A percentile compares a stretch with the other conserved stretches of the same genome.
phyloP scores from a whole-genome alignment of 2,797 vertebrate genomes.

The Cryptoblepharus egeriae region DNA sequence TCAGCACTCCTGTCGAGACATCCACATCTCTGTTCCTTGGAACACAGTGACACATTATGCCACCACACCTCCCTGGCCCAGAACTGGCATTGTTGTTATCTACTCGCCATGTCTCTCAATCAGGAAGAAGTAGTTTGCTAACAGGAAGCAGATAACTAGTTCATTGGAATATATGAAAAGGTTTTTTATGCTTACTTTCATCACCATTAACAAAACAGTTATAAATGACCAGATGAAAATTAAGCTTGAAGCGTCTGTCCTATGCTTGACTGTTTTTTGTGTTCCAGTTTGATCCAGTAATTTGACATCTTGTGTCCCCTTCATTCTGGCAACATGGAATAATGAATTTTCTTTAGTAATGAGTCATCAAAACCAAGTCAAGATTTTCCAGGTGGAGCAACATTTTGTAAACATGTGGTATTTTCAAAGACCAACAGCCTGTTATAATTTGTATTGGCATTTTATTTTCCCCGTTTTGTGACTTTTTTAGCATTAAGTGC shows the following conservation, averaged over 20 bases:
- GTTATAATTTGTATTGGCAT: slow-evolving; percentile 13
- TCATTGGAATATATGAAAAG: background rate
- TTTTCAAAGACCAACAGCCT: slow-evolving; percentile 18
- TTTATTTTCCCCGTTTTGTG: slow-evolving; percentile 10
- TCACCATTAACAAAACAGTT: background rate
- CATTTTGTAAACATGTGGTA: slow-evolving; percentile 26
- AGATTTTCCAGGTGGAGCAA: slow-evolving; percentile 35
- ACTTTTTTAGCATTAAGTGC: slow-evolving; percentile 20
- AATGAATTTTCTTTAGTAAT: slow-evolving; percentile 17
- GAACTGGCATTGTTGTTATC: background rate
- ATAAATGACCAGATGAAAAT: background rate
- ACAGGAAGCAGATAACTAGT: background rate
- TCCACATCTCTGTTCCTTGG: background rate
- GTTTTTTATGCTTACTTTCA: background rate
- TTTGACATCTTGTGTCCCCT: background rate
- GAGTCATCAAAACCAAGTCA: slow-evolving; percentile 35
- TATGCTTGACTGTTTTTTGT: background rate
- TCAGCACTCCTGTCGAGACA: background rate
- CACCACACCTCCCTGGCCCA: background rate
- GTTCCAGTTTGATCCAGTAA: background rate
- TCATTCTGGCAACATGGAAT: slow-evolving; percentile 2
- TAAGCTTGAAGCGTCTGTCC: background rate
- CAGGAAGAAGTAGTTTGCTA: background rate
- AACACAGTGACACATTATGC: background rate
- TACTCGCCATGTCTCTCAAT: background rate